Conservation (phyloP, 2,888 invertebrate genomes). For the Phyto melanocephala region DNA sequence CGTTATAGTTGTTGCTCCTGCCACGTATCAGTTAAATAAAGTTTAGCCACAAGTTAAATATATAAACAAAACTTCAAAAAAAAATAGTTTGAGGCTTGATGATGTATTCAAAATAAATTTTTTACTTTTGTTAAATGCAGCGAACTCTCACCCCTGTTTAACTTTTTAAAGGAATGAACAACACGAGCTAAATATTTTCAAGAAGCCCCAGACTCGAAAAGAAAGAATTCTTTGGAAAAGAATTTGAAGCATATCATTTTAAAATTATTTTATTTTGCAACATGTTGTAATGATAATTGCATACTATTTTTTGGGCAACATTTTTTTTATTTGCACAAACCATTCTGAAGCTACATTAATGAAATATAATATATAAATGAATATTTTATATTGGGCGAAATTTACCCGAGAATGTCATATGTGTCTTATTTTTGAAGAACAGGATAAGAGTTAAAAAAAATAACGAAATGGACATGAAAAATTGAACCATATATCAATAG, state of each 20-base stretch:
- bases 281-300: too few species aligned
- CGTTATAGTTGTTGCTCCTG: conserved; percentile 4
- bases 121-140: neutral
- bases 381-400: too few species aligned
- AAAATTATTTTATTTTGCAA: too few species aligned
- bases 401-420: too few species aligned
- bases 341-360: too few species aligned
- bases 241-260: neutral
- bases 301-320: too few species aligned
- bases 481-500: too few species aligned
- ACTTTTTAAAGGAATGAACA: neutral
- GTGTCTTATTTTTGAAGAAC: too few species aligned
- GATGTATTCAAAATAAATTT: neutral
- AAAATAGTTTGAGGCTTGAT: conserved; percentile 33
- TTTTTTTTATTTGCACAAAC: too few species aligned
- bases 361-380: too few species aligned
- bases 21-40: conserved; percentile 28
- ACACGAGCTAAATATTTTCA: neutral
- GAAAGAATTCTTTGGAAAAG: neutral
- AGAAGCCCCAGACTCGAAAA: neutral
- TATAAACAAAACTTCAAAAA: conserved; percentile 19
- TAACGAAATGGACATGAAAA: too few species aligned
- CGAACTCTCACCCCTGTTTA: neutral
- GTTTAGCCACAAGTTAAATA: conserved; percentile 43
- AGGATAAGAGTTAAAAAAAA: too few species aligned